phyloP scores from a whole-genome alignment of 1,140 invertebrate species.

The Psilanteris sp. region DNA sequence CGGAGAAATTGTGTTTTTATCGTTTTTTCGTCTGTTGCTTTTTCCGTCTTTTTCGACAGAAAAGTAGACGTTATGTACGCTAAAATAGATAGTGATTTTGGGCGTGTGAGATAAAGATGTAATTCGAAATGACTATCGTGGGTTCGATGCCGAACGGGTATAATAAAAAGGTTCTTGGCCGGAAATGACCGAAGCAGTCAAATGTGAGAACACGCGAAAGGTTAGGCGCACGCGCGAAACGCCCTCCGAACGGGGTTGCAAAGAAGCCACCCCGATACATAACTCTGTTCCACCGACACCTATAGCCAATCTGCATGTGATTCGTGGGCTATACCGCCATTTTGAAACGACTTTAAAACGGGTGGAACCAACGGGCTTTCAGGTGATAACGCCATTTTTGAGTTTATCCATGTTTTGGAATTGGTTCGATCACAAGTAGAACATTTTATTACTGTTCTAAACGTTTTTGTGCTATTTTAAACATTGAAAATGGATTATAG shows the following conservation, averaged over 20 bases:
- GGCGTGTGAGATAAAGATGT: constrained; percentile 28
- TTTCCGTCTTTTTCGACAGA: neutral
- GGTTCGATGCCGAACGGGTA: constrained; percentile 62
- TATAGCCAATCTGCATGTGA: constrained; percentile 79
- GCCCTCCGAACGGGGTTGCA: constrained; percentile 70
- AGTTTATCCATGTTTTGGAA: neutral
- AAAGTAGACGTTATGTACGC: too few species aligned
- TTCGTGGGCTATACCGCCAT: constrained; percentile 71
- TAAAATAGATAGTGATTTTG: too few species aligned
- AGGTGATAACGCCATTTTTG: constrained; percentile 20
- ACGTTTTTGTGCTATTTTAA: too few species aligned
- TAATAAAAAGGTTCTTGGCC: constrained; percentile 68
- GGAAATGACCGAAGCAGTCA: constrained; percentile 64
- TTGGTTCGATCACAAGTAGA: too few species aligned
- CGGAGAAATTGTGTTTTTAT: too few species aligned
- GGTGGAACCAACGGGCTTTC: too few species aligned
- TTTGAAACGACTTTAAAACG: constrained; percentile 73
- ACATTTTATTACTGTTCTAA: too few species aligned
- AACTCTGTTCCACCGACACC: constrained; percentile 71
- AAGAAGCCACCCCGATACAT: constrained; percentile 71
- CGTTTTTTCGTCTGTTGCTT: too few species aligned
- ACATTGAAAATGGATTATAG: too few species aligned
- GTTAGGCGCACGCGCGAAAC: constrained; percentile 76
- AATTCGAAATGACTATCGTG: constrained; percentile 23
- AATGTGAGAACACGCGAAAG: constrained; percentile 67